Evolutionary conservation across 2,888 invertebrate species (phyloP), one percentile per base, ranked within the genome.

Genomic region (Girardia tigrina): DNA sequence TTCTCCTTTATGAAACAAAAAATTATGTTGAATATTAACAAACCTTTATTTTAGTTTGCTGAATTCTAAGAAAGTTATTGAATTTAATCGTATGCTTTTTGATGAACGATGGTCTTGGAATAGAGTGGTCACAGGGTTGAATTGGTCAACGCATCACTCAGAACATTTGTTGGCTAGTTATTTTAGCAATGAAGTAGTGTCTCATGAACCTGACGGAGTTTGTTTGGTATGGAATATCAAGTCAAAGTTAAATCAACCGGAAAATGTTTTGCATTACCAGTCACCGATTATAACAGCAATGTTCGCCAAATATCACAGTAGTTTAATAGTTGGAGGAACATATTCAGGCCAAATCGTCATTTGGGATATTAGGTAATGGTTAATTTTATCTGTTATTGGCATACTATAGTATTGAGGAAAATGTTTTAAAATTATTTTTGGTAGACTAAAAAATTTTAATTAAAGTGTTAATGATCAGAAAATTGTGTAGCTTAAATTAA

Each of bases 281-380:
- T 94, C 94, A 80, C 90, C 94, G 0, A 93, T 99, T 56, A 91
- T 94, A 88, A 93, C 94, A 71, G 90, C 93, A 26, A 85, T 84
- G 79, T 85, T 84, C 81, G 87, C 85, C 78, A 87, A 90, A 85
- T 99, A 98, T 87, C 95, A 98, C 86, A 95, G 95, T 0, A 95
- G 97, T 85, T 86, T 98, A 78, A 91, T 99, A 79, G 87, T 99
- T 78, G 98, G 97, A 77, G 97, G 97, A 75, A 97, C 95, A 1
- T 98, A 97, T 86, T 94, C 94, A 0, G 98, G 98, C 0, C 97
- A 98, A 86, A 94, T 99, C 79, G 97, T 98, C 29, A 86, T 99
- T 75, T 99, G 98, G 98, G 98, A 99, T 86, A 98, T 95, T 85
- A 88, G 98, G 80, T 75, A 56, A 26, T 2, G 6, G 70, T 70